These are phyloP conservation scores for Exaiptasia diaphana DNA, from an alignment of 64 coral and sea anemone species.

Conservation along the genomic window DNA sequence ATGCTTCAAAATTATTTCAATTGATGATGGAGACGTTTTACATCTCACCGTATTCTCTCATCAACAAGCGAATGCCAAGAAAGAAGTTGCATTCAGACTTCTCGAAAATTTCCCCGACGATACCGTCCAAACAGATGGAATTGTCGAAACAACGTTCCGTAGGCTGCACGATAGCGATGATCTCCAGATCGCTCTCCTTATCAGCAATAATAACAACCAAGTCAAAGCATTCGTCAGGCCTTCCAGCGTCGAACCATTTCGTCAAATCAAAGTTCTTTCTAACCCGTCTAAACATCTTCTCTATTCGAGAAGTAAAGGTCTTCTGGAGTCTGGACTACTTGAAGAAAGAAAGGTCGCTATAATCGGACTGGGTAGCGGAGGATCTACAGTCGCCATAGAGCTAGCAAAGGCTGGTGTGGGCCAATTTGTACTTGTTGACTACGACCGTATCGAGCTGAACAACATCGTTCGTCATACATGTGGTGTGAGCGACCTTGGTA, in stretches of 20 bases:
- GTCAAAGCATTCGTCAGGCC: constrained; percentile 58
- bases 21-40: constrained; percentile 51
- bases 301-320: constrained; percentile 88
- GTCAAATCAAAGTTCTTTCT: constrained; percentile 51
- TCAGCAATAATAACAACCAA: constrained; percentile 47
- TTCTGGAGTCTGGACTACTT: constrained; percentile 78
- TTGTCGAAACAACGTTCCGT: not conserved
- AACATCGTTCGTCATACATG: constrained; percentile 91
- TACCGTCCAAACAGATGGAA: not conserved
- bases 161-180: constrained; percentile 2
- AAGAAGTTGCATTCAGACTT: constrained; percentile 55
- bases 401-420: constrained; percentile 93
- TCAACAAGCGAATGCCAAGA: not conserved
- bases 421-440: constrained; percentile 88
- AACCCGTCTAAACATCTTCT: constrained; percentile 80
- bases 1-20: constrained; percentile 8
- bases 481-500: constrained; percentile 77
- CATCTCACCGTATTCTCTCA: constrained; percentile 31
- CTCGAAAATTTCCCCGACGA: constrained; percentile 53
- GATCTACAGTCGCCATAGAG: constrained; percentile 79
- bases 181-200: constrained; percentile 53
- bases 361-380: constrained; percentile 84
- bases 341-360: constrained; percentile 82
- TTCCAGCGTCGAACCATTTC: not conserved
- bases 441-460: constrained; percentile 88